Evolutionary conservation across 2,888 invertebrate species (phyloP).

Genomic region (Marronus borbonicus): DNA sequence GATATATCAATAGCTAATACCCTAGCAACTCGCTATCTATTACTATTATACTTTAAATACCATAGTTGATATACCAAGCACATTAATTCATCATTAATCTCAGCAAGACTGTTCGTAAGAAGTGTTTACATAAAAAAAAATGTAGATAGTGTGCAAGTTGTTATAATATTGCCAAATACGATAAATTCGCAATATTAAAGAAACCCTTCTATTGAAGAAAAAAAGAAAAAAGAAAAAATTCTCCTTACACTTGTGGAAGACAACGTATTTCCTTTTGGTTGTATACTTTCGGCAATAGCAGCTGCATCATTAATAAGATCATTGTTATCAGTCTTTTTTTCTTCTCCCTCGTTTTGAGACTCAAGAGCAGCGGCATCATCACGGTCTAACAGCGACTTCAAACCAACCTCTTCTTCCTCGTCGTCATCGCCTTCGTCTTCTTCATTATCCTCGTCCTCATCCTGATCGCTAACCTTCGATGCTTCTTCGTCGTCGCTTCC

Average conservation of each 20-base stretch:
- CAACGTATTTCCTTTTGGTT: conserved; percentile 97
- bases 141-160: too few relatives aligned
- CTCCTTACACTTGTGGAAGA: conserved; percentile 87
- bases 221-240: too few relatives aligned
- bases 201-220: too few relatives aligned
- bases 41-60: too few relatives aligned
- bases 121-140: too few relatives aligned
- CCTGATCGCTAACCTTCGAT: conserved; percentile 57
- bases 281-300: conserved; percentile 94
- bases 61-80: too few relatives aligned
- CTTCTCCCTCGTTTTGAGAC: conserved; percentile 63
- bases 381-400: conserved; percentile 75
- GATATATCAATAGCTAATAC: too few relatives aligned
- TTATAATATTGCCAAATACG: too few relatives aligned
- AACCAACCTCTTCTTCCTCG: conserved; percentile 71
- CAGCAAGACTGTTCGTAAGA: too few relatives aligned
- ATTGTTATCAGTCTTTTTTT: conserved; percentile 72
- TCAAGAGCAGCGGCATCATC: conserved; percentile 60
- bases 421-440: conserved; percentile 62
- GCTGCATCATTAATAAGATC: conserved; percentile 93
- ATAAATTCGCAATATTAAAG: too few relatives aligned
- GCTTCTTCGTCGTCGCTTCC: conserved; percentile 62
- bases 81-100: too few relatives aligned
- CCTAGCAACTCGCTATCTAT: too few relatives aligned
- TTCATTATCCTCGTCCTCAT: conserved; percentile 61